Base-by-base conservation (phyloP, 2,888 invertebrate genomes). In the Cheilosia variabilis region DNA sequence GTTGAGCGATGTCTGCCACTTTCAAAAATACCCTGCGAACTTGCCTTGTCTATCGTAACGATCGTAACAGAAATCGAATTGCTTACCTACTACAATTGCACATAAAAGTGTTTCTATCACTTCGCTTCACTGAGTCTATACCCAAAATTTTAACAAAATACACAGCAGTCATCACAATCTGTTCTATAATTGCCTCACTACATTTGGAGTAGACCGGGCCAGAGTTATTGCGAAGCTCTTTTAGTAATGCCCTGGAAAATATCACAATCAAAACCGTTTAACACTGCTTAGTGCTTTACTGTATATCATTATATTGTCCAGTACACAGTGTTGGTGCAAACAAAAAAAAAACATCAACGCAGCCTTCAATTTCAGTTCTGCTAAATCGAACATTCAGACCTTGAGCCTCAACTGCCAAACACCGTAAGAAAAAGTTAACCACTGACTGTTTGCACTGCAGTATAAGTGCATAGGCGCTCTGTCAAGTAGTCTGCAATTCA, bases 301-400 rank as follows among this genome's bases (percentile, higher is more conserved):
- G 37, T 13, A 31, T 31, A 62, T 41, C 27, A 50, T 2, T 57
- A 6, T 50, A 43, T 31, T 45, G 37, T 41, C 17, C 24, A 52
- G n/a, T 45, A 50, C 34, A 50, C 34, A 50, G 19, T 22, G 2
- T 27, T 19, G 10, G 47, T 19, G 34, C 9, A 37, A 57, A 17
- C 1, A 19, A 19, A 62, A 63, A 27, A 66, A 53, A n/a, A n/a
- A 41, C 43, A 41, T 13, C 19, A 50, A 72, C 2, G n/a, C 13
- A 83, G 58, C 78, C 78, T 83, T 83, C 73, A 73, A 63, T 43
- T 68, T 63, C 34, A 58, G 76, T 81, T 81, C 81, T 76, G 84
- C 71, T 79, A 79, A 76, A 86, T 62, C 80, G 84, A 80, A 76
- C 84, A 86, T 53, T 60, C 24, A 71, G 37, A 60, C 80, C 84